Conservation (phyloP, 2,888 invertebrate species). For the Drosophila histrio region DNA sequence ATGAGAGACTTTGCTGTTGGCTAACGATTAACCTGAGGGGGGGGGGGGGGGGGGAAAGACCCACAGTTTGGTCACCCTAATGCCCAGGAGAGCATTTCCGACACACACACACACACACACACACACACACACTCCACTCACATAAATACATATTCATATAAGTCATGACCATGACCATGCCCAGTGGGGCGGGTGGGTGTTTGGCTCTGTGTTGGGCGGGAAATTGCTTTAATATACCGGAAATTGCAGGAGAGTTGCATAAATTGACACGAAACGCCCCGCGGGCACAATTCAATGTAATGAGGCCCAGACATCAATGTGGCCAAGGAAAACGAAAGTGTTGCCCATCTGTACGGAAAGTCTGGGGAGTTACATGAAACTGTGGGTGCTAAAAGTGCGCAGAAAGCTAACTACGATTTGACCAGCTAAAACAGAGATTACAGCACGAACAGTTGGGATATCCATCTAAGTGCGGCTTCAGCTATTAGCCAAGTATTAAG, state of each 20-base stretch:
- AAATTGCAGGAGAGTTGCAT: conserved; percentile 80
- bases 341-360: conserved; percentile 13
- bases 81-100: conserved; percentile 67
- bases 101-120: conserved; percentile 38
- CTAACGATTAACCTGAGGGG: conserved; percentile 5
- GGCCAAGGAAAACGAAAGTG: conserved; percentile 47
- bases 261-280: conserved; percentile 82
- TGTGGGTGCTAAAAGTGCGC: neutral
- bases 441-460: too few relatives aligned
- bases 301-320: conserved; percentile 39
- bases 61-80: conserved; percentile 31
- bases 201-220: conserved; percentile 54
- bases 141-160: conserved; percentile 57
- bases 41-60: too few relatives aligned
- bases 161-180: conserved; percentile 49
- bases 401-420: neutral
- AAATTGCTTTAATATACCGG: conserved; percentile 80
- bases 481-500: too few relatives aligned
- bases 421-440: neutral
- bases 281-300: conserved; percentile 77
- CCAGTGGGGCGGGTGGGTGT: conserved; percentile 9
- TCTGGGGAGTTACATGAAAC: neutral
- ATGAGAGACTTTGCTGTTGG: conserved; percentile 9
- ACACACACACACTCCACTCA: conserved; percentile 17
- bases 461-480: too few relatives aligned